Conservation (phyloP, 30 jellyfish, hydroid and myxozoan species). For the Euphysa ruthae region DNA sequence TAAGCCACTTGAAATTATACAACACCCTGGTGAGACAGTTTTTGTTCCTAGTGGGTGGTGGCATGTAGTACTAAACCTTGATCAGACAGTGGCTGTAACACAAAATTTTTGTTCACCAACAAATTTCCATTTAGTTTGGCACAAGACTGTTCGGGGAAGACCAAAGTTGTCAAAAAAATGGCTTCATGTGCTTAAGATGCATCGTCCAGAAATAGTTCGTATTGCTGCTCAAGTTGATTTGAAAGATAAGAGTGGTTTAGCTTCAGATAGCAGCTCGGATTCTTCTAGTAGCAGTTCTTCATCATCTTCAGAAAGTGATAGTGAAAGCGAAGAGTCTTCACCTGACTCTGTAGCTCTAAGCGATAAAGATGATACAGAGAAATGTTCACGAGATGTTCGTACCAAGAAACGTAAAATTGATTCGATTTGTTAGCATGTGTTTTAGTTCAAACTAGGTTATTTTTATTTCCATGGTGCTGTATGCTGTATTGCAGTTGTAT, state of each 20-base stretch:
- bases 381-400: too few relatives aligned
- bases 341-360: constrained; percentile 19
- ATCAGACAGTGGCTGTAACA: constrained; percentile 83
- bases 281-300: constrained; percentile 74
- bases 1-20: constrained; percentile 78
- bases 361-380: neutral
- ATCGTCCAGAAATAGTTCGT: constrained; percentile 88
- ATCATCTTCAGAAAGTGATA: constrained; percentile 55
- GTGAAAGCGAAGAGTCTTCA: constrained; percentile 30
- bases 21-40: constrained; percentile 94
- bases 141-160: constrained; percentile 89
- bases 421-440: too few relatives aligned
- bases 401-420: too few relatives aligned
- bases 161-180: constrained; percentile 87
- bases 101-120: constrained; percentile 90
- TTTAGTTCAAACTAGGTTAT: too few relatives aligned
- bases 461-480: too few relatives aligned
- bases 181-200: constrained; percentile 62
- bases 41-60: constrained; percentile 99
- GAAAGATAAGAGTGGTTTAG: constrained; percentile 67
- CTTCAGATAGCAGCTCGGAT: constrained; percentile 92
- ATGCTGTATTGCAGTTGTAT: too few relatives aligned
- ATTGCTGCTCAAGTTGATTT: constrained; percentile 73
- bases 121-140: constrained; percentile 86
- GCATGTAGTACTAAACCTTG: constrained; percentile 96